These are phyloP conservation scores for Flexamia atlantica DNA, from an alignment of 2,888 invertebrate species.

Conservation along the genomic window DNA sequence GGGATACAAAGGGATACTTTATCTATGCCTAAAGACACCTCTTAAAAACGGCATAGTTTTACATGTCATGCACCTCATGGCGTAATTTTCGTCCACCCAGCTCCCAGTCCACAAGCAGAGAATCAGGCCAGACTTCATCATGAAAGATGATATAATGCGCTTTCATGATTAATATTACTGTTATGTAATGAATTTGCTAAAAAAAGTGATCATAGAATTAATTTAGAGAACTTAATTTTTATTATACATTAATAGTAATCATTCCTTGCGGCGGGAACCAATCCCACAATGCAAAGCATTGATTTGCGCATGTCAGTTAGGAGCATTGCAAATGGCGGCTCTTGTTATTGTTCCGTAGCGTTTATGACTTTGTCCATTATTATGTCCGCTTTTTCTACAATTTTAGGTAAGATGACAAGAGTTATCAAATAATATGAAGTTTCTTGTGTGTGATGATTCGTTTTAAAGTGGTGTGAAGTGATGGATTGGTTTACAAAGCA, in stretches of 20 bases:
- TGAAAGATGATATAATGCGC: too few species aligned
- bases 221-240: neutral
- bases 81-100: too few species aligned
- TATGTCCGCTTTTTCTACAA: slow-evolving; percentile 75
- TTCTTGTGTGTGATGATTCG: slow-evolving; percentile 62
- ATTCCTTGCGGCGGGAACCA: slow-evolving; percentile 51
- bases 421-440: slow-evolving; percentile 67
- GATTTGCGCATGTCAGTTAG: slow-evolving; percentile 86
- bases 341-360: slow-evolving; percentile 94
- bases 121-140: too few species aligned
- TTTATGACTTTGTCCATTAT: slow-evolving; percentile 76
- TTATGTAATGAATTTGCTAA: too few species aligned
- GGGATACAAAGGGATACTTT: too few species aligned
- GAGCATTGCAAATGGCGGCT: slow-evolving; percentile 98
- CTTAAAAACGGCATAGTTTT: too few species aligned
- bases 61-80: too few species aligned
- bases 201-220: too few species aligned
- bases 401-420: slow-evolving; percentile 74
- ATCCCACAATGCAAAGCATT: slow-evolving; percentile 71
- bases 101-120: too few species aligned
- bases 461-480: slow-evolving; percentile 76
- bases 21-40: too few species aligned
- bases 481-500: slow-evolving; percentile 75
- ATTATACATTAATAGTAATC: slow-evolving; percentile 44
- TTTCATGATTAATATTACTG: too few species aligned